Evolutionary conservation across 92 coral and sea anemone genomes (phyloP), one percentile per base, ranked within the genome.

Genomic region (Phymanthus crucifer): DNA sequence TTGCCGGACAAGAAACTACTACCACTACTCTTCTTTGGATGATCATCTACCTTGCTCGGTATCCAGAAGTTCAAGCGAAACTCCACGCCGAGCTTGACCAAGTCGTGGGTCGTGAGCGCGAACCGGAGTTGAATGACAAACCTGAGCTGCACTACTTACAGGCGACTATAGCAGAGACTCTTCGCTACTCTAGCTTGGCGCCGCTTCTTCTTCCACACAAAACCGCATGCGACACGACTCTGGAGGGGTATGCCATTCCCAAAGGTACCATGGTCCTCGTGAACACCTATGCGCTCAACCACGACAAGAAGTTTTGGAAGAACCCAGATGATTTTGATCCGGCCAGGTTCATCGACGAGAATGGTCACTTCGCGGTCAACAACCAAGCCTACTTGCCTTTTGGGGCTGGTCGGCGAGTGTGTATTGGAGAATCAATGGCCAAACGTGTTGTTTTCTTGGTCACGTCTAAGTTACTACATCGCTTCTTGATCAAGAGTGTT

Each of bases 1-100:
- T 88, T 31, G 94, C 92, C 36, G 95, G 95, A 4, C 77, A 83
- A 38, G 90, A 91, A 46, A 91, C 94, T 31, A 87, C 90, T n/a
- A 84, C 88, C 6, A 85, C 95, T 6, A 80, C 91, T 3, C 72
- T 88, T 6, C 86, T 90, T 13, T 91, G 95, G 95, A 74, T 84
- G 18, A 50, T 87, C 38, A 84, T 80, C 12, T 82, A 67, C 80
- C 86, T 91, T 6, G 81, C 80, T 7, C 80, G 83, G 34, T 80
- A 91, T 76, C 92, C 88, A 27, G 79, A 83, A 34, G 75, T 85
- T 32, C 95, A 91, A 76, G 77, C 76, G 45, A 86, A 73, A 65
- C 69, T 85, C 35, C 92, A 88, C 61, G 76, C 76, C 54, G 86
- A 91, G 71, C 76, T 91, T 13, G 90, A 87, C 36, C 78, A 72